Evolutionary conservation across 2,888 invertebrate species (phyloP).

Genomic region (Phaedon cochleariae): DNA sequence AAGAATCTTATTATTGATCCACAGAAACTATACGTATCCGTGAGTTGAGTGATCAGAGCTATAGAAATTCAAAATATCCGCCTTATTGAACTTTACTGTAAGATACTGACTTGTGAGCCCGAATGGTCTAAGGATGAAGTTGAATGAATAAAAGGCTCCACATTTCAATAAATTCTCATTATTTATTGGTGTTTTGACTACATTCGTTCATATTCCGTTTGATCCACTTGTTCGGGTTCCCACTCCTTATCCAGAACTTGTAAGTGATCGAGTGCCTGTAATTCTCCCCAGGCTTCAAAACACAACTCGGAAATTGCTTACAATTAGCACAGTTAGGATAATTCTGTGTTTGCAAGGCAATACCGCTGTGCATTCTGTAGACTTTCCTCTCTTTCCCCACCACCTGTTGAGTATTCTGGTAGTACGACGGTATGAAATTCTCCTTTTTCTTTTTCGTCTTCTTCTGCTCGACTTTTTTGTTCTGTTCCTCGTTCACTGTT

Average conservation of each 20-base stretch:
- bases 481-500: background rate
- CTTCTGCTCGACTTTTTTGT: background rate
- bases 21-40: too few species aligned
- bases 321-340: conserved; percentile 88
- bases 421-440: conserved; percentile 40
- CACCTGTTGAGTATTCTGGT: conserved; percentile 41
- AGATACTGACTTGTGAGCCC: too few species aligned
- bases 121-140: too few species aligned
- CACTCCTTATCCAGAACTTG: conserved; percentile 70
- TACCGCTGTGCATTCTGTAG: conserved; percentile 72
- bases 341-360: conserved; percentile 90
- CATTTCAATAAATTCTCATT: background rate
- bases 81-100: too few species aligned
- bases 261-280: conserved; percentile 78
- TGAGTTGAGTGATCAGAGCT: too few species aligned
- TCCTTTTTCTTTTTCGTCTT: background rate
- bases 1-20: too few species aligned
- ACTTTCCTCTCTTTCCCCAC: conserved; percentile 72
- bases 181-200: background rate
- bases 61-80: too few species aligned
- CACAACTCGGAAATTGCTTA: conserved; percentile 76
- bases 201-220: conserved; percentile 45
- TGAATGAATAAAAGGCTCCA: too few species aligned
- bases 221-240: conserved; percentile 51
- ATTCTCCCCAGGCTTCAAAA: conserved; percentile 74